Evolutionary conservation across 1,140 invertebrate species (phyloP).

Genomic region (Hesperophylax magnus): DNA sequence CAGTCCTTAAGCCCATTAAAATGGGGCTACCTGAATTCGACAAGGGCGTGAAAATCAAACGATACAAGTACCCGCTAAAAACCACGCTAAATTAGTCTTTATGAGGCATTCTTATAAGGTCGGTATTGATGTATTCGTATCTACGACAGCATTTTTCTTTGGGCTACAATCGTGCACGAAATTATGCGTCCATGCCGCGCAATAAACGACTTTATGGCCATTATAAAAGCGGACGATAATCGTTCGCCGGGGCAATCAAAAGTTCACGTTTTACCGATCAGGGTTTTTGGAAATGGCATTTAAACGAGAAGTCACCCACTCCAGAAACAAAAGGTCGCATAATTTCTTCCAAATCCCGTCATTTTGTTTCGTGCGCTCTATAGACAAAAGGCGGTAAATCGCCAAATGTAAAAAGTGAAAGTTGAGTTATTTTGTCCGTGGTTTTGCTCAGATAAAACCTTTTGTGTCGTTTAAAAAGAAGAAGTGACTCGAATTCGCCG

Average conservation of each 20-base stretch:
- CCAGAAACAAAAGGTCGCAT: conserved; percentile 8
- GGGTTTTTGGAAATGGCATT: conserved; percentile 47
- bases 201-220: conserved; percentile 45
- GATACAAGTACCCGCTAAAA: not conserved
- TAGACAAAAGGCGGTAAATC: conserved; percentile 13
- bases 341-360: conserved; percentile 16
- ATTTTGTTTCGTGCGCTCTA: conserved; percentile 30
- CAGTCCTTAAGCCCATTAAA: conserved; percentile 57
- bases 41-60: conserved; percentile 20
- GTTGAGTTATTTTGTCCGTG: not conserved
- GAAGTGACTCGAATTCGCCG: conserved; percentile 47
- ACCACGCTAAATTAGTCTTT: conserved; percentile 13
- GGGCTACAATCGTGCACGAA: conserved; percentile 39
- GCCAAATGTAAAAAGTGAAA: conserved; percentile 19
- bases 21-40: conserved; percentile 53
- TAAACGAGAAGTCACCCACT: conserved; percentile 32
- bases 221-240: conserved; percentile 40
- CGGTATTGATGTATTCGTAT: not conserved
- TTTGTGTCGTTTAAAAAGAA: conserved; percentile 44
- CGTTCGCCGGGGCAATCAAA: conserved; percentile 38
- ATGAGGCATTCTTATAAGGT: not conserved
- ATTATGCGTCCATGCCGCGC: conserved; percentile 38
- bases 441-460: conserved; percentile 36
- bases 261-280: conserved; percentile 45
- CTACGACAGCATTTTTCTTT: conserved; percentile 24